Evolutionary conservation across 2,888 invertebrate species (phyloP), one percentile per base, ranked within the genome.

Genomic region (Geotrupes spiniger): DNA sequence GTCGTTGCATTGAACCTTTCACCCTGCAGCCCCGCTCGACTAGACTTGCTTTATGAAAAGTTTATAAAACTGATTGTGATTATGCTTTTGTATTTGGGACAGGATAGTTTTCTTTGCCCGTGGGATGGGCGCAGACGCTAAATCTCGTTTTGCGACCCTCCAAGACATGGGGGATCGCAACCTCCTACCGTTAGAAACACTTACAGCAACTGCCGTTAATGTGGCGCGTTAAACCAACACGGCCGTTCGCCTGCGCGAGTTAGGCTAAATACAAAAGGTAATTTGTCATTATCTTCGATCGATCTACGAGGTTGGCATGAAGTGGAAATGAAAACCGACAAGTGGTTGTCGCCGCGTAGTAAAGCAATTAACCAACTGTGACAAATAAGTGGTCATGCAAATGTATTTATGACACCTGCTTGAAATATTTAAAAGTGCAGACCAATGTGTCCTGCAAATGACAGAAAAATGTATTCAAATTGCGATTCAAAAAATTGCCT

Each of bases 111-210:
- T 60, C 60, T 57, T 55, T 56, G 42, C 49, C 42, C 36, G 36
- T 46, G 53, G 51, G 47, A 51, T 55, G 53, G 53, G 40, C 47
- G 56, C 56, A 56, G 57, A 56, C 57, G 57, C 51, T 56, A 54
- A 57, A 60, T 59, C 59, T 59, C 58, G 59, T 59, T 61, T 56
- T 51, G 51, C 55, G 33, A 50, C 53, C 57, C 52, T 55, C 51
- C 42, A 52, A 56, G 56, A 54, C 49, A 46, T 39, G 37, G 42
- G 43, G 56, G 57, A 55, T 54, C 53, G 50, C 49, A 50, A 57
- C 56, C 57, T 56, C 57, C 55, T 57, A 48, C 57, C 57, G 57
- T 57, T 57, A 57, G 53, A 54, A 55, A 53, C 53, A 57, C 57
- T 53, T 54, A 57, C 53, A 44, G 38, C 54, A 49, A 55, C 47